These are phyloP conservation scores for Gryllus longicercus DNA, from an alignment of 2,888 invertebrate genomes.

Conservation along the genomic window DNA sequence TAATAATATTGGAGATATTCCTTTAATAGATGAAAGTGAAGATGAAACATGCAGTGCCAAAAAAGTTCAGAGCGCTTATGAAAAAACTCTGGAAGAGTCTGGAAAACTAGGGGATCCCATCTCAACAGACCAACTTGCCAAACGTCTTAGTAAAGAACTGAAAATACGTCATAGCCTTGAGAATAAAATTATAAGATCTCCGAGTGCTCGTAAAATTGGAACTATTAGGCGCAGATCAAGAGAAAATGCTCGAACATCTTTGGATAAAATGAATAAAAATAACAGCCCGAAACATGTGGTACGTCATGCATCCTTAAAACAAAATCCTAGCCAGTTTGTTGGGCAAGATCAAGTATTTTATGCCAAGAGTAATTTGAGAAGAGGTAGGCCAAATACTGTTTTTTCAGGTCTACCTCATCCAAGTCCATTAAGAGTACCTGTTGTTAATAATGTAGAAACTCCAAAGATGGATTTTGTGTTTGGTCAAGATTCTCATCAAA, in stretches of 20 bases:
- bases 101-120: constrained; percentile 53
- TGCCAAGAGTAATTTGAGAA: constrained; percentile 54
- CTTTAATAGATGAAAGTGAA: not conserved
- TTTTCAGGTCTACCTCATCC: constrained; percentile 47
- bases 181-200: constrained; percentile 69
- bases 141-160: constrained; percentile 66
- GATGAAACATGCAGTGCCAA: constrained; percentile 45
- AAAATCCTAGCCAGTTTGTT: constrained; percentile 25
- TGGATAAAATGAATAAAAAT: not conserved
- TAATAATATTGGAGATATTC: not conserved
- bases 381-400: constrained; percentile 53
- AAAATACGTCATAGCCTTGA: constrained; percentile 69
- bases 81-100: constrained; percentile 68
- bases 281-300: not conserved
- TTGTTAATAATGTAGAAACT: not conserved
- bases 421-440: constrained; percentile 37
- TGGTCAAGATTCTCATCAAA: not conserved
- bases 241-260: constrained; percentile 48
- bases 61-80: constrained; percentile 68
- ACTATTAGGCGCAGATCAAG: constrained; percentile 67
- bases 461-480: not conserved
- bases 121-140: constrained; percentile 67
- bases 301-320: not conserved
- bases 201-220: constrained; percentile 78
- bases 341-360: constrained; percentile 47